A percentile compares a stretch with the other conserved stretches of the same genome.
These are phyloP conservation scores for Sphaerodactylus townsendi DNA, from an alignment of 2,113 vertebrate species.

Conservation along the genomic window DNA sequence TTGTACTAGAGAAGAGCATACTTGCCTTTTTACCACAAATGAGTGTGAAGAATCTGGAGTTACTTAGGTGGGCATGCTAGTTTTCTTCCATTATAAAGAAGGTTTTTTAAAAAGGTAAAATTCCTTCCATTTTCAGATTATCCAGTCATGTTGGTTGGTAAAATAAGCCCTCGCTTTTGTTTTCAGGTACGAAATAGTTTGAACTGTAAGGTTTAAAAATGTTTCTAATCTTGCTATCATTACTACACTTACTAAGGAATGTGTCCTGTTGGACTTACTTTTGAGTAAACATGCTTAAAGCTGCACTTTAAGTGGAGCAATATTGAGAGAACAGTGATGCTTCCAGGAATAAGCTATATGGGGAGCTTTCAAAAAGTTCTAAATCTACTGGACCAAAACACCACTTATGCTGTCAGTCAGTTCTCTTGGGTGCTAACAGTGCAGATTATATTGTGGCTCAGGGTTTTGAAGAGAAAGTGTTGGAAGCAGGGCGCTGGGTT, in stretches of 20 bases:
- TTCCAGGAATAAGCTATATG: slow-evolving; percentile 7
- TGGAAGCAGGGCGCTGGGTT: slow-evolving; percentile 15
- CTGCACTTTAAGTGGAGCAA: neutral
- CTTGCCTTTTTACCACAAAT: neutral
- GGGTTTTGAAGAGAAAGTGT: slow-evolving; percentile 25
- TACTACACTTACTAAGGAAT: neutral
- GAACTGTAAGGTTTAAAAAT: neutral
- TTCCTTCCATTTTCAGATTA: neutral
- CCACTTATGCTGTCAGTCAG: slow-evolving; percentile 8
- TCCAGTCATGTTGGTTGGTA: too few species aligned
- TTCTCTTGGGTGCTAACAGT: slow-evolving; percentile 46
- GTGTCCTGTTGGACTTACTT: neutral
- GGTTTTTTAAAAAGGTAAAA: neutral
- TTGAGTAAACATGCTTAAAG: neutral
- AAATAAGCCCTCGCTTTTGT: neutral
- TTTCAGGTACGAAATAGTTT: neutral
- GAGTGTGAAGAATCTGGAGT: neutral
- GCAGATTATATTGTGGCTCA: slow-evolving; percentile 15
- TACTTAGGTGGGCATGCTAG: neutral
- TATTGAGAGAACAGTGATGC: neutral
- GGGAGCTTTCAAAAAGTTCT: slow-evolving; percentile 1
- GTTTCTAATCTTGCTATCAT: neutral
- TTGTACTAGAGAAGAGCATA: neutral
- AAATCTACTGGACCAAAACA: neutral
- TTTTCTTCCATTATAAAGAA: neutral